Base-by-base conservation (phyloP, 2,888 invertebrate genomes). In the Sussaba pulchella region DNA sequence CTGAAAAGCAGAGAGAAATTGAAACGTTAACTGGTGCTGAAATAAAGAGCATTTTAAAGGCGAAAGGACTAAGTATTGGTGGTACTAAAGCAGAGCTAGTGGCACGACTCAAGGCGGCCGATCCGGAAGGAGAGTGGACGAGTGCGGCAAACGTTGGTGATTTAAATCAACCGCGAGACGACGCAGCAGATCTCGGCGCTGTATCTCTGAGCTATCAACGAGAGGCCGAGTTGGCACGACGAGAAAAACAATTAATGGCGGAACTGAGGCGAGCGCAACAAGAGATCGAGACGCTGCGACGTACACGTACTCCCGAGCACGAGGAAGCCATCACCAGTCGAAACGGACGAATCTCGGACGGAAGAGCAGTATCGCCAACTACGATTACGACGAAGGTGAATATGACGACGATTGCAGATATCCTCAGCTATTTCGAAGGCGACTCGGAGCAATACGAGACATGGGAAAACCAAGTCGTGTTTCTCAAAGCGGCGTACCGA, bases 381-480 rank as follows among this genome's bases (percentile, higher is more conserved):
- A 41, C 41, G 41, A 41, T 41, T 41, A 41, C 41, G 12, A 41
- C 43, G 19, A 61, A 52, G 14, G 36, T 64, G 5, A 64, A 1
- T 45, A 73, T 2, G 64, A 73, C 17, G 8, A 71, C 8, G 26
- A 31, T 70, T 0, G 59, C 77, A 1, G 71, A 77, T 41, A 21
- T 77, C 14, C 43, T 77, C 1, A 63, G 66, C 9, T 12, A 43
- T 26, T 78, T 78, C 43, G 57, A 72, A 14, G 78, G 72, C n/a
- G 47, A 19, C 19, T 4, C 64, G 12, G 31, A 72, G 1, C 5
- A 1, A 10, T 78, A 10, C 47, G 67, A 73, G 17, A 67, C 24
- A 36, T 73, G 78, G 73, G 67, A 67, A 14, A 73, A 66, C 9
- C 78, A 73, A 36, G 47, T 72, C 0, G n/a, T 10, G n/a, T 76